Percentiles rank a stretch among this genome's conserved stretches.
Evolutionary conservation across 2,113 vertebrate genomes (phyloP).

Genomic region (Gulo gulo): DNA sequence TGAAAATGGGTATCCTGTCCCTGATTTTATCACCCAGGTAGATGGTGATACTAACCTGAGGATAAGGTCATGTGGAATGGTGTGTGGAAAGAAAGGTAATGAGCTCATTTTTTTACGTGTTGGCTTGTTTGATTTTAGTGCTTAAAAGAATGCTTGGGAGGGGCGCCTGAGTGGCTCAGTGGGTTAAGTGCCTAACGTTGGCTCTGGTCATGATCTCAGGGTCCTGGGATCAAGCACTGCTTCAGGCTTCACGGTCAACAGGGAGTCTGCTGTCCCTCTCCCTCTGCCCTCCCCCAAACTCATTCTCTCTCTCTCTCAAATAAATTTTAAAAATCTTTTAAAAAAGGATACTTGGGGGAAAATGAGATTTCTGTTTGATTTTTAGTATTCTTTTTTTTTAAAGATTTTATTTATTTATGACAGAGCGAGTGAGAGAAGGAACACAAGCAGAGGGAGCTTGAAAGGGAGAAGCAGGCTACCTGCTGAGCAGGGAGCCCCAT

Average conservation of each 20-base stretch:
- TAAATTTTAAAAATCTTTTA: neutral
- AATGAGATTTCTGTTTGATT: neutral
- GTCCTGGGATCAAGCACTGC: neutral
- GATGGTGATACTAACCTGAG: neutral
- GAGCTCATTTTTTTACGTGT: neutral
- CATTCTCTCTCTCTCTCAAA: neutral
- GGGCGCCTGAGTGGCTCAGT: neutral
- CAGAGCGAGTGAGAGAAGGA: too few relatives aligned
- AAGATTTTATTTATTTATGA: too few relatives aligned
- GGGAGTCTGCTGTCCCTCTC: neutral
- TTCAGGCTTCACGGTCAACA: neutral
- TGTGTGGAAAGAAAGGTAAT: neutral
- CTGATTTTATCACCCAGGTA: neutral
- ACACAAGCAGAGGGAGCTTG: too few relatives aligned
- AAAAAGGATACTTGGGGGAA: neutral
- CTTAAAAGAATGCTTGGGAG: neutral
- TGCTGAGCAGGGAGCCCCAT: too few relatives aligned
- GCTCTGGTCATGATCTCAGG: neutral
- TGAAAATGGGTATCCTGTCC: neutral
- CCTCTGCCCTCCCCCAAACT: neutral
- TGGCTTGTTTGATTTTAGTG: neutral
- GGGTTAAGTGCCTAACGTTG: neutral
- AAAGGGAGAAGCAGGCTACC: too few relatives aligned
- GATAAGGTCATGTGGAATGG: neutral
- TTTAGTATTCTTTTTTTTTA: neutral